phyloP scores from a whole-genome alignment of 2,888 invertebrate species.

The Fragum whitleyi region DNA sequence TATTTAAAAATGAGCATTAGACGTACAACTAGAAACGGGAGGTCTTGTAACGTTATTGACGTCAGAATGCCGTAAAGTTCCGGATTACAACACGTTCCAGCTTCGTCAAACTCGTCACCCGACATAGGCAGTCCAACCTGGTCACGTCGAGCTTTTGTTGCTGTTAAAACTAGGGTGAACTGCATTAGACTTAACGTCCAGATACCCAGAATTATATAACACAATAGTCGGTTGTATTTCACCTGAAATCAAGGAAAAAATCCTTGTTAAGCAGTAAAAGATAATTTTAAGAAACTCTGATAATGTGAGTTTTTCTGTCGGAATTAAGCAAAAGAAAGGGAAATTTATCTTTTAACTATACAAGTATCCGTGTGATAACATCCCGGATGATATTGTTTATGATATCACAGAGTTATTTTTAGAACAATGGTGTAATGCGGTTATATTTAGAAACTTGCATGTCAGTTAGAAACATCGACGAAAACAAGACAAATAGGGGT shows the following conservation, averaged over 20 bases:
- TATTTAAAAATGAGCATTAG: slow-evolving; percentile 94
- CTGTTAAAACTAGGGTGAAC: slow-evolving; percentile 96
- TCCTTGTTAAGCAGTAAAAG: too few relatives aligned
- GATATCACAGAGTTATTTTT: too few relatives aligned
- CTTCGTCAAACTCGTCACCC: slow-evolving; percentile 28
- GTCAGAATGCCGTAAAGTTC: slow-evolving; percentile 79
- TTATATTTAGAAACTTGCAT: too few relatives aligned
- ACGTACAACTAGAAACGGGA: slow-evolving; percentile 84
- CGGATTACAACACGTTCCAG: slow-evolving; percentile 74
- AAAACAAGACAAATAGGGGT: too few relatives aligned
- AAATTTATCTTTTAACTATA: too few relatives aligned
- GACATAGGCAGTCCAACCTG: slow-evolving; percentile 74
- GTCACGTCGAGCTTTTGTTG: slow-evolving; percentile 87
- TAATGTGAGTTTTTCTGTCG: too few relatives aligned
- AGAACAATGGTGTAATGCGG: too few relatives aligned
- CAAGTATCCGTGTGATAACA: too few relatives aligned
- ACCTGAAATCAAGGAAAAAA: slow-evolving; percentile 74
- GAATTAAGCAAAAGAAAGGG: too few relatives aligned
- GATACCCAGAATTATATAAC: slow-evolving; percentile 93
- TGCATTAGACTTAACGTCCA: slow-evolving; percentile 97
- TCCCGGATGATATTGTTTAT: too few relatives aligned
- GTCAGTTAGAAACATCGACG: too few relatives aligned
- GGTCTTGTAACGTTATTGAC: slow-evolving; percentile 82
- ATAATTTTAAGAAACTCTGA: too few relatives aligned
- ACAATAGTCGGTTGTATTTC: slow-evolving; percentile 90